Conservation (phyloP, 1,140 invertebrate genomes). For the Drosophila willistoni region DNA sequence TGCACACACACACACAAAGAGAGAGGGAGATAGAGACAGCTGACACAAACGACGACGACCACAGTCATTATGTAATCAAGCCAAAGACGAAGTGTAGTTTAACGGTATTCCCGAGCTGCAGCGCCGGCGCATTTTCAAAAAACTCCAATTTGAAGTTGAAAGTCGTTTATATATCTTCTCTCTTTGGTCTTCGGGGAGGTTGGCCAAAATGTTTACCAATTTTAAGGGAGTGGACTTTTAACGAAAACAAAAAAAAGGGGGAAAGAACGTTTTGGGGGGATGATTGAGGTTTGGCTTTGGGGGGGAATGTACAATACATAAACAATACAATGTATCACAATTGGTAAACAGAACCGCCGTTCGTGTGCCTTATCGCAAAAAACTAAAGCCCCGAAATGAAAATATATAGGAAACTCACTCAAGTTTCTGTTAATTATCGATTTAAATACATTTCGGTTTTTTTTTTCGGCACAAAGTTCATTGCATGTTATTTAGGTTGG, state of each 20-base stretch:
- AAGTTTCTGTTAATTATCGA: conserved; percentile 67
- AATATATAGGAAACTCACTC: conserved; percentile 23
- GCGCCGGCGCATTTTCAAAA: conserved; percentile 67
- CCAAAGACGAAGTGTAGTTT: conserved; percentile 47
- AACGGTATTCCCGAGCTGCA: conserved; percentile 66
- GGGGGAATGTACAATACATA: too few relatives aligned
- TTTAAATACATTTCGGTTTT: conserved; percentile 43
- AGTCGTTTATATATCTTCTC: neutral
- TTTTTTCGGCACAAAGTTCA: conserved; percentile 54
- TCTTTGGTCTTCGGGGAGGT: conserved; percentile 22
- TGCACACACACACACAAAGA: conserved; percentile 46
- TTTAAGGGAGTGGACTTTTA: conserved; percentile 7
- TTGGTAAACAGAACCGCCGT: conserved; percentile 1
- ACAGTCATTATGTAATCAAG: conserved; percentile 70
- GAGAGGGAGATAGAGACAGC: neutral
- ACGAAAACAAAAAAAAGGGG: neutral
- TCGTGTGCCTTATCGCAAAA: conserved; percentile 11
- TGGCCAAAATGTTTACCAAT: conserved; percentile 9
- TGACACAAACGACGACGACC: neutral
- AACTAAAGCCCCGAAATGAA: conserved; percentile 32
- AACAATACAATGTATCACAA: neutral
- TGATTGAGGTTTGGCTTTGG: neutral
- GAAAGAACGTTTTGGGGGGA: neutral
- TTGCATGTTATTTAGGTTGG: conserved; percentile 67
- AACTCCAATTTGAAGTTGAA: conserved; percentile 68